Evolutionary conservation across 2,888 invertebrate genomes (phyloP).

Genomic region (Plutella xylostella): DNA sequence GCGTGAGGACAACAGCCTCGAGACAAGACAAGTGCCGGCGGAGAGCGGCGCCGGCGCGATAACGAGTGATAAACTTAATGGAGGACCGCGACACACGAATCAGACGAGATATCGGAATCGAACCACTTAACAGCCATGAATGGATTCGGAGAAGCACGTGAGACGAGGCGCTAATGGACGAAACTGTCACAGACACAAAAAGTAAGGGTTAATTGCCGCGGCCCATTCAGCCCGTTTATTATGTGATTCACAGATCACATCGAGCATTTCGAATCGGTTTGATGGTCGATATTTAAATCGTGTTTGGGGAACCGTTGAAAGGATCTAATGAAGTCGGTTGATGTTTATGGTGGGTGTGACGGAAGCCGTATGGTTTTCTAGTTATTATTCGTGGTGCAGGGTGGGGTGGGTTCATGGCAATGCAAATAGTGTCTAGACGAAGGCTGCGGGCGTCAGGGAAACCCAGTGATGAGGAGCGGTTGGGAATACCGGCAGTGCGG

Average conservation of each 20-base stretch:
- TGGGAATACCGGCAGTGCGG: constrained; percentile 39
- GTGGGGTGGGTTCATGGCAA: too few relatives aligned
- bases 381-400: too few relatives aligned
- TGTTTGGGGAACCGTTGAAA: too few relatives aligned
- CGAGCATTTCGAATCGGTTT: neutral
- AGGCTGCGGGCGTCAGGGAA: constrained; percentile 43
- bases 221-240: constrained; percentile 4
- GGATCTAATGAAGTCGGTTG: too few relatives aligned
- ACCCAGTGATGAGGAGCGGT: constrained; percentile 49
- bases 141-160: constrained; percentile 57
- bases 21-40: too few relatives aligned
- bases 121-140: constrained; percentile 41
- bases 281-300: too few relatives aligned
- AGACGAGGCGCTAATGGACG: constrained; percentile 51
- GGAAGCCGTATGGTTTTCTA: too few relatives aligned
- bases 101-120: constrained; percentile 1
- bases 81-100: constrained; percentile 21
- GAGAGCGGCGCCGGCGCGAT: constrained; percentile 55
- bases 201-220: constrained; percentile 23
- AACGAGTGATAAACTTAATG: constrained; percentile 63
- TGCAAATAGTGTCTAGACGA: constrained; percentile 21
- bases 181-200: constrained; percentile 49
- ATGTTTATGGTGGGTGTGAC: too few relatives aligned
- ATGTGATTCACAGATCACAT: too few relatives aligned
- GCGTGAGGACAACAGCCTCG: too few relatives aligned